These are phyloP conservation scores for Drosophila ananassae DNA, from an alignment of 1,140 invertebrate species.

Conservation along the genomic window DNA sequence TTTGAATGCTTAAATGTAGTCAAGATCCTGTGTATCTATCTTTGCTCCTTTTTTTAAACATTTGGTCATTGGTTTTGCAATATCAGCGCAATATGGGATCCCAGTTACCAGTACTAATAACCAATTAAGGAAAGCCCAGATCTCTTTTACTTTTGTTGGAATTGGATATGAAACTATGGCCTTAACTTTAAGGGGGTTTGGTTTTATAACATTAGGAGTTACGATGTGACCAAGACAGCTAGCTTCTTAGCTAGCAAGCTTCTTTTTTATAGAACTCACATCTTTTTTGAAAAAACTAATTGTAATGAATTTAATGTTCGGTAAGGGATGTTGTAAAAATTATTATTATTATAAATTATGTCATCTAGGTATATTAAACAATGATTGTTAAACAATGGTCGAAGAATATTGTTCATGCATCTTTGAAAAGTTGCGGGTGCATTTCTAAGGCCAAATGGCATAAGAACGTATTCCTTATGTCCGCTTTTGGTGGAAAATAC, in stretches of 20 bases:
- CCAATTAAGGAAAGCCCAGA: background rate
- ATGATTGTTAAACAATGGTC: slow-evolving; percentile 3
- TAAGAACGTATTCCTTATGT: too few species aligned
- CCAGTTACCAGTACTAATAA: background rate
- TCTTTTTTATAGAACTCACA: slow-evolving; percentile 11
- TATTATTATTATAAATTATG: too few species aligned
- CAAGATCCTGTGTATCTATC: background rate
- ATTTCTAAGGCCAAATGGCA: too few species aligned
- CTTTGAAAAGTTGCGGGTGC: background rate
- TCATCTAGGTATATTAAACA: background rate
- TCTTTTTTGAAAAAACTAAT: background rate
- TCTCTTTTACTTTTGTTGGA: slow-evolving; percentile 9
- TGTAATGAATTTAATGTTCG: too few species aligned
- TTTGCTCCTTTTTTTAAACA: background rate
- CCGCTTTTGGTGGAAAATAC: too few species aligned
- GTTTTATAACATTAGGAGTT: background rate
- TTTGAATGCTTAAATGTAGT: background rate
- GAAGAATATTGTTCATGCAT: too few species aligned
- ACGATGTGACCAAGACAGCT: slow-evolving; percentile 8
- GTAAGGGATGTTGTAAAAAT: too few species aligned
- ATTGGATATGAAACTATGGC: slow-evolving; percentile 12
- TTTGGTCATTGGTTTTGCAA: slow-evolving; percentile 5
- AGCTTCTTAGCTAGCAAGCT: too few species aligned
- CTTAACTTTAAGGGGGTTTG: slow-evolving; percentile 1
- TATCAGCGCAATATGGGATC: slow-evolving; percentile 2